Percentiles rank a stretch among this genome's conserved stretches.
Evolutionary conservation across 2,113 vertebrate genomes (phyloP).

Genomic region (Sorex araneus): DNA sequence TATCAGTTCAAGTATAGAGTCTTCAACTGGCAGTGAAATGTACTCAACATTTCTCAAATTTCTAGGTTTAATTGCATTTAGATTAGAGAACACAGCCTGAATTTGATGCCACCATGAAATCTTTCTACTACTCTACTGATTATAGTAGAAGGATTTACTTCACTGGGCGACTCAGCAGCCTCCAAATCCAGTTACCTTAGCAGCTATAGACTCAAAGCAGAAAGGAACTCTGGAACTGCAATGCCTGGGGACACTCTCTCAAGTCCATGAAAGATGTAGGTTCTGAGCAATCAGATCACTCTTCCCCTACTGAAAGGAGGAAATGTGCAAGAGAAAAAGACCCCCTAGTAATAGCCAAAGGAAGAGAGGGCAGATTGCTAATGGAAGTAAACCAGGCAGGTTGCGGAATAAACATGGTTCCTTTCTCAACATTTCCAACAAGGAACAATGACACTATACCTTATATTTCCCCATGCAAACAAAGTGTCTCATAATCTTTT

Average conservation of each 20-base stretch:
- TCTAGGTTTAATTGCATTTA: not conserved
- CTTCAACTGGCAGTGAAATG: not conserved
- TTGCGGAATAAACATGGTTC: not conserved
- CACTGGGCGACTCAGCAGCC: not conserved
- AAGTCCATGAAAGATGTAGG: not conserved
- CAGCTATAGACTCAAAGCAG: not conserved
- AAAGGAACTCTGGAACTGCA: not conserved
- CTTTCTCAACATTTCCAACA: not conserved
- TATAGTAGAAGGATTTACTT: not conserved
- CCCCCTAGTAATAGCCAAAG: not conserved
- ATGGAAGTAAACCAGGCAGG: not conserved
- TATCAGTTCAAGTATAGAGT: no score
- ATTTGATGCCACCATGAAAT: not conserved
- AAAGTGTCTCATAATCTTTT: not conserved
- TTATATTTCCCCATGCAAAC: constrained; percentile 12
- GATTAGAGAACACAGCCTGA: not conserved
- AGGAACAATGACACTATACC: not conserved
- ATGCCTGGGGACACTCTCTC: not conserved
- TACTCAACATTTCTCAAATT: not conserved
- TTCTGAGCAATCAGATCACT: not conserved
- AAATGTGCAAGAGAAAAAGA: not conserved
- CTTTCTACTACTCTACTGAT: not conserved
- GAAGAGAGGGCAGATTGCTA: not conserved
- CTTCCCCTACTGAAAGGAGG: not conserved
- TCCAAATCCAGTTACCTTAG: not conserved